Conservation (phyloP, 23 tunicate species). For the Halocynthia roretzi region DNA sequence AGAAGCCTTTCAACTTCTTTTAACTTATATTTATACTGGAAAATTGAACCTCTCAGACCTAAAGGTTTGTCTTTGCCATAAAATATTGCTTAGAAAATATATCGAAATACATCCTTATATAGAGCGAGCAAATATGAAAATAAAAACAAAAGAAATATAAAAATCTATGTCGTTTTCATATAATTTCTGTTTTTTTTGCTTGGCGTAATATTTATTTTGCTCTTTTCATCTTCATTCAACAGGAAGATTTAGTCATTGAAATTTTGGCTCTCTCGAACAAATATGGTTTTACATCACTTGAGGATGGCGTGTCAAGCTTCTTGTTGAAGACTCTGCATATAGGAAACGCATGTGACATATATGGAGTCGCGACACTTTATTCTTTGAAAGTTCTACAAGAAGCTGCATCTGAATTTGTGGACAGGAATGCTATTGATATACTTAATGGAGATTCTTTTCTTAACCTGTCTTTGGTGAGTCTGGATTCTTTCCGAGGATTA, state of each 20-base stretch:
- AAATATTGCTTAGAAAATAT: too few species aligned
- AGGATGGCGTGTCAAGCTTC: conserved; percentile 46
- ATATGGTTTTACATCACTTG: conserved; percentile 79
- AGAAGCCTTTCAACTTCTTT: conserved; percentile 71
- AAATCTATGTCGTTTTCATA: too few species aligned
- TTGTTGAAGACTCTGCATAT: conserved; percentile 38
- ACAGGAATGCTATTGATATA: conserved; percentile 65
- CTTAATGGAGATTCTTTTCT: conserved; percentile 48
- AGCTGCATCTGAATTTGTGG: conserved; percentile 87
- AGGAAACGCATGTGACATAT: conserved; percentile 73
- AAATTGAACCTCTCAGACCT: conserved; percentile 44
- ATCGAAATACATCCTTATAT: too few species aligned
- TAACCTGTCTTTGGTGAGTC: too few species aligned
- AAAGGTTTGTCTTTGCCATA: not conserved
- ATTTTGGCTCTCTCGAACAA: conserved; percentile 79
- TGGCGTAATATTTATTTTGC: too few species aligned
- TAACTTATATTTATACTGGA: conserved; percentile 91
- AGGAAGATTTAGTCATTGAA: conserved; percentile 66
- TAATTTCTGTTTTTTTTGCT: too few species aligned
- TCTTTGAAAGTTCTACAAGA: conserved; percentile 40
- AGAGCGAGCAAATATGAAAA: too few species aligned
- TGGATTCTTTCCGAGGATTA: too few species aligned
- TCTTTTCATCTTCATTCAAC: too few species aligned
- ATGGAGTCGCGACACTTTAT: conserved; percentile 72
- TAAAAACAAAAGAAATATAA: too few species aligned